Evolutionary conservation across 1,140 invertebrate genomes (phyloP).

Genomic region (Heliconius melpomene): DNA sequence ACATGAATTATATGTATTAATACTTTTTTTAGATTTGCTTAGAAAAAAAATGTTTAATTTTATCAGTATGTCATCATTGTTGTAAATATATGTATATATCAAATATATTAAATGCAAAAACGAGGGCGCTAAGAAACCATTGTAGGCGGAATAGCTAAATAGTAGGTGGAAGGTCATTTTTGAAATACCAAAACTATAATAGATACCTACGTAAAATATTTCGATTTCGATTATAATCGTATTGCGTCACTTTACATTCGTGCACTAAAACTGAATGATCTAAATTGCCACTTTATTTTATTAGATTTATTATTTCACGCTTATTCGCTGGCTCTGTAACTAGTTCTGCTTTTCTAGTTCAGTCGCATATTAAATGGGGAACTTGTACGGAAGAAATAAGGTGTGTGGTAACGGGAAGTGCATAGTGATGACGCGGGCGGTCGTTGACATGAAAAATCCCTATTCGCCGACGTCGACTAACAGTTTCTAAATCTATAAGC

Average conservation of each 20-base stretch:
- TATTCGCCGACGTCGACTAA: constrained; percentile 39
- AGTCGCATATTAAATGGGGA: constrained; percentile 30
- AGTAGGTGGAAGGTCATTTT: constrained; percentile 9
- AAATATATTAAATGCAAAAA: not conserved
- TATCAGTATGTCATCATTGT: not conserved
- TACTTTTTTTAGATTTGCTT: not conserved
- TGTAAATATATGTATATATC: not conserved
- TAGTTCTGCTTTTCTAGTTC: constrained; percentile 25
- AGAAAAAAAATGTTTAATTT: not conserved
- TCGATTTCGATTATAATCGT: constrained; percentile 34
- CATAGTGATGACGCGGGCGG: constrained; percentile 44
- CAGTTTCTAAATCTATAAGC: constrained; percentile 23
- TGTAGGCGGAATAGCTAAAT: not conserved
- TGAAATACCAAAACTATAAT: constrained; percentile 10
- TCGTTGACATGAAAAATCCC: constrained; percentile 48
- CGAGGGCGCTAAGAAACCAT: not conserved
- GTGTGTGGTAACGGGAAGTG: constrained; percentile 54
- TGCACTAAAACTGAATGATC: constrained; percentile 38
- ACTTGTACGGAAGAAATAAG: constrained; percentile 45
- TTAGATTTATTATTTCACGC: constrained; percentile 22
- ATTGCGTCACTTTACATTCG: constrained; percentile 50
- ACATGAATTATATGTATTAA: not conserved
- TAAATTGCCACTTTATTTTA: constrained; percentile 39
- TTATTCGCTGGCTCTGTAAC: constrained; percentile 22
- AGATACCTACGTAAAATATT: not conserved